phyloP scores from a whole-genome alignment of 2,113 vertebrate genomes.

The Martes martes region DNA sequence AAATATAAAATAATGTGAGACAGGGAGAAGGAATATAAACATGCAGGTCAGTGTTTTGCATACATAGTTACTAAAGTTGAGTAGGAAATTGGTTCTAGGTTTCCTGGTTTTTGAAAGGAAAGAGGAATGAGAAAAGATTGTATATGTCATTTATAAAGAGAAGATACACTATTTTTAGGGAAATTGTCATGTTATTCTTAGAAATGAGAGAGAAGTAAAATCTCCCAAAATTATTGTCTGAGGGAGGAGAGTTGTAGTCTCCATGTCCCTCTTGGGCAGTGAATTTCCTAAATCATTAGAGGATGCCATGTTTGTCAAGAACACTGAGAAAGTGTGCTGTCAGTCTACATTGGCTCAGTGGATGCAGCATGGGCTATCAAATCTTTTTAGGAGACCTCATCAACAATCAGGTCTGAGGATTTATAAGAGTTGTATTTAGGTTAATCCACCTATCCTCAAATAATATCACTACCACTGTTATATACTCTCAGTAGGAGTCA shows the following conservation, averaged over 20 bases:
- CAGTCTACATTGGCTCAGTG: background rate
- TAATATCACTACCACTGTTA: background rate
- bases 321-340: background rate
- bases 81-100: background rate
- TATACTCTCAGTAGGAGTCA: background rate
- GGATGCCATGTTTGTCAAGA: background rate
- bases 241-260: background rate
- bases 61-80: background rate
- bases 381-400: background rate
- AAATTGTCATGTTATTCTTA: background rate
- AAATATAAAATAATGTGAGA: background rate
- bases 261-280: background rate
- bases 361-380: background rate
- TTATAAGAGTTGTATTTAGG: background rate
- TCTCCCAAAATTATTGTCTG: background rate
- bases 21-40: background rate
- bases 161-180: background rate
- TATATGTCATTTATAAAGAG: background rate
- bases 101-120: slow-evolving; percentile 18
- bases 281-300: background rate
- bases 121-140: background rate
- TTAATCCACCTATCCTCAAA: background rate
- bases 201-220: background rate
- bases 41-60: background rate
- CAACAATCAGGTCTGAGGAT: background rate